These are phyloP conservation scores for Mionectes macconnelli DNA, from an alignment of 2,113 vertebrate species.

Conservation along the genomic window DNA sequence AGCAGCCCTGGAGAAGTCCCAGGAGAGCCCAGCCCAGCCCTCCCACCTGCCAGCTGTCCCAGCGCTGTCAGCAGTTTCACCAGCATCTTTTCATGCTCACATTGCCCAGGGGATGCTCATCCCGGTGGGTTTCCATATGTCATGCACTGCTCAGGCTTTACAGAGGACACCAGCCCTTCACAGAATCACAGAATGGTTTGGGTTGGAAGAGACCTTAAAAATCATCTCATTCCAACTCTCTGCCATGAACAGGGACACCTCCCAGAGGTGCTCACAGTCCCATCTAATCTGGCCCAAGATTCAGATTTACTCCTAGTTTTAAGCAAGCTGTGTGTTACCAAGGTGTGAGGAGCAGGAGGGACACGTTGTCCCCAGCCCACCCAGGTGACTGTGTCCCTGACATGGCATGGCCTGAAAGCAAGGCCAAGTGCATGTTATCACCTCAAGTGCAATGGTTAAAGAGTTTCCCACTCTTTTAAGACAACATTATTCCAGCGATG, in stretches of 20 bases:
- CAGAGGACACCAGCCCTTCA: background rate
- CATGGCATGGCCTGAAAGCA: fast-evolving
- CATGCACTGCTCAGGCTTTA: fast-evolving
- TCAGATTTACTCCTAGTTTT: background rate
- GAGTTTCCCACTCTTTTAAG: background rate
- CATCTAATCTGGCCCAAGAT: background rate
- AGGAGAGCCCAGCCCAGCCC: background rate
- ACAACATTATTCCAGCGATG: background rate
- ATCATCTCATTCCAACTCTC: background rate
- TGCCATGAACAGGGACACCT: background rate
- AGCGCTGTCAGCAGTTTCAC: background rate
- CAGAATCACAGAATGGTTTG: background rate
- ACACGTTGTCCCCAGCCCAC: background rate
- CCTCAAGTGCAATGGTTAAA: background rate
- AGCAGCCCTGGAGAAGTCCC: background rate
- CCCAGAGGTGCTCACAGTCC: background rate
- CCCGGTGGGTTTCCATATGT: background rate
- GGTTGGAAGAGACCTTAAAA: background rate
- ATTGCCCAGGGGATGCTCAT: fast-evolving
- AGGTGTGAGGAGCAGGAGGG: background rate
- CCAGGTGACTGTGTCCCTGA: fast-evolving
- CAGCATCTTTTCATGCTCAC: background rate
- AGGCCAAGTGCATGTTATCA: fast-evolving
- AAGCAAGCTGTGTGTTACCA: background rate
- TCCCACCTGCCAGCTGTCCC: background rate